phyloP scores from a whole-genome alignment of 2,113 vertebrate species.

The Zosterops hypoxanthus region DNA sequence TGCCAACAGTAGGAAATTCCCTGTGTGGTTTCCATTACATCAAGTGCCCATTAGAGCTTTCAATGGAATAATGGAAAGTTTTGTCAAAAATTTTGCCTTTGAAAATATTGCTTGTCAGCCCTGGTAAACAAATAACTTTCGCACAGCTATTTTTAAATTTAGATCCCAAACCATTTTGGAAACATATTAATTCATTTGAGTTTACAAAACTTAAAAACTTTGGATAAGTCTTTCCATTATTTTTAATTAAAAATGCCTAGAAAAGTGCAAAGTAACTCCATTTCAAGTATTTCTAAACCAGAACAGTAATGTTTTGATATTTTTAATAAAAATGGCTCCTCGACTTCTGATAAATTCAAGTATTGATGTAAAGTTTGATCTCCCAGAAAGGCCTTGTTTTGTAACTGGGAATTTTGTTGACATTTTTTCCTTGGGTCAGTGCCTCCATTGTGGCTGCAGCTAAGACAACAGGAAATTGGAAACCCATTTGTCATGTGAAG shows the following conservation, averaged over 20 bases:
- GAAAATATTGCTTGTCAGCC: neutral
- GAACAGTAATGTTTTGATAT: neutral
- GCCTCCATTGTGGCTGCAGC: neutral
- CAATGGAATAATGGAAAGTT: neutral
- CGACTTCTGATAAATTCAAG: neutral
- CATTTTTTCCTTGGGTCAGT: slow-evolving; percentile 1
- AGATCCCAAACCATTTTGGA: neutral
- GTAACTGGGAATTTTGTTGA: neutral
- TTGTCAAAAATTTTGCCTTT: neutral
- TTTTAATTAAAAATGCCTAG: neutral
- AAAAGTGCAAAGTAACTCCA: neutral
- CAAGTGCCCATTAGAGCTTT: neutral
- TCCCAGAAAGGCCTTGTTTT: neutral
- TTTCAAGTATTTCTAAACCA: neutral
- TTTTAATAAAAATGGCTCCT: neutral
- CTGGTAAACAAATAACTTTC: neutral
- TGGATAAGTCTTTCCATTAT: neutral
- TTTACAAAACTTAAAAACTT: neutral
- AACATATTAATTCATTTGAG: neutral
- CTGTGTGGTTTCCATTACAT: neutral
- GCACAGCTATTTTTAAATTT: neutral
- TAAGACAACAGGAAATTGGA: slow-evolving; percentile 34
- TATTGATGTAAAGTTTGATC: neutral
- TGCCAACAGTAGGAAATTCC: neutral
- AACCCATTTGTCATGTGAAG: slow-evolving; percentile 23